Evolutionary conservation across 2,888 invertebrate species (phyloP).

Genomic region (Cylloceria caligata): DNA sequence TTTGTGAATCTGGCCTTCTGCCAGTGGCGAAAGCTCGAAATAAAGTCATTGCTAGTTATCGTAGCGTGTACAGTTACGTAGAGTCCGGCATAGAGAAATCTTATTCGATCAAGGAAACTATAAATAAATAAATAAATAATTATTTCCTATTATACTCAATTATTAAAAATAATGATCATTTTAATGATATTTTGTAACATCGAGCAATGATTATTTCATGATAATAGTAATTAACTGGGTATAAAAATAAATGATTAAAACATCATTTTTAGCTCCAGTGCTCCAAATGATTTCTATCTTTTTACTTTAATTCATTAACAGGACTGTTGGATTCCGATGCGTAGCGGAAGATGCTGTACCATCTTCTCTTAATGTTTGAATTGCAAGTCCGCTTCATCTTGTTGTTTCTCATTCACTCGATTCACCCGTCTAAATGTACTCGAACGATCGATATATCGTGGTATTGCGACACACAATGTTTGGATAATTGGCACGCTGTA

Average conservation of each 20-base stretch:
- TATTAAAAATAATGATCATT: no score
- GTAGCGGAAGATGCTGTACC: not conserved
- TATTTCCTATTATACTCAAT: no score
- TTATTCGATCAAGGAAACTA: not conserved
- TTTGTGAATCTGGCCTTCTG: conserved; percentile 8
- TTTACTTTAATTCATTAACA: not conserved
- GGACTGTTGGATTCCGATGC: not conserved
- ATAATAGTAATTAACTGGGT: not conserved
- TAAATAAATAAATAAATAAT: no score
- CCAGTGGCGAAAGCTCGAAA: conserved; percentile 15
- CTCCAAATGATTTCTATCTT: no score
- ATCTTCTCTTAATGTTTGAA: not conserved
- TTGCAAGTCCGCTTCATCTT: not conserved
- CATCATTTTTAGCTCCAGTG: no score
- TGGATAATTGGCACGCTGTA: conserved; percentile 67
- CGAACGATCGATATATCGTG: conserved; percentile 62
- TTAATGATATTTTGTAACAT: no score
- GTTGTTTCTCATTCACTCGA: not conserved
- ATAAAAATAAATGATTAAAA: not conserved
- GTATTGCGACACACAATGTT: conserved; percentile 56
- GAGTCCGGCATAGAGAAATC: not conserved
- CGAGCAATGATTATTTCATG: not conserved
- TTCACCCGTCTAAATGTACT: not conserved
- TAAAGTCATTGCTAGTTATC: conserved; percentile 12
- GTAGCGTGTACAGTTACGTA: not conserved